phyloP scores from a whole-genome alignment of 1,140 invertebrate genomes.

The Yoshiicerus persimilis region DNA sequence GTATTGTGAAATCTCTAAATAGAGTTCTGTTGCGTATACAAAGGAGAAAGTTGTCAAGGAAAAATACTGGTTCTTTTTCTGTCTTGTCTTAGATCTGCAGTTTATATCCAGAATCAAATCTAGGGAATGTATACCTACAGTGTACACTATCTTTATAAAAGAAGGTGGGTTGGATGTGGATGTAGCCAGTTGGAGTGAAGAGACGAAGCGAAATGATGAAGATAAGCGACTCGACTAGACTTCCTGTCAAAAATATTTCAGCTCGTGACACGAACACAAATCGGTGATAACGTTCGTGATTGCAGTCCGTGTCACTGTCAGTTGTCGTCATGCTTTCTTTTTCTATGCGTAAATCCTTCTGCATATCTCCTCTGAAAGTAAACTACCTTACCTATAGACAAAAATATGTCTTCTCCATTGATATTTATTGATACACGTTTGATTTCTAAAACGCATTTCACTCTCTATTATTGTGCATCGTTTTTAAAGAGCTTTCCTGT shows the following conservation, averaged over 20 bases:
- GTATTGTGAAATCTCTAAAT: no score
- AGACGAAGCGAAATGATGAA: slow-evolving; percentile 7
- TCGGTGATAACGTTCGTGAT: not conserved
- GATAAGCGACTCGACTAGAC: slow-evolving; percentile 25
- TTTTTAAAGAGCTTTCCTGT: no score
- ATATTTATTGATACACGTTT: not conserved
- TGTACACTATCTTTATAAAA: not conserved
- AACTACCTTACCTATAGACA: not conserved
- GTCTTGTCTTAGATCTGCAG: not conserved
- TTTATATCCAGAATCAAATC: not conserved
- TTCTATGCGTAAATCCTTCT: not conserved
- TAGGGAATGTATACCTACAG: not conserved
- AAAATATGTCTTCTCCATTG: not conserved
- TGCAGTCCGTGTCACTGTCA: not conserved
- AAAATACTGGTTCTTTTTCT: no score
- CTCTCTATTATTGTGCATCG: not conserved
- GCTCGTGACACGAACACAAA: slow-evolving; percentile 6
- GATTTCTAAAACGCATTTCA: not conserved
- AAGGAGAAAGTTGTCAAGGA: no score
- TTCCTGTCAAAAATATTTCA: slow-evolving; percentile 26
- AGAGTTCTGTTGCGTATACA: no score
- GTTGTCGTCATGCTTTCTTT: not conserved
- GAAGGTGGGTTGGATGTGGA: not conserved
- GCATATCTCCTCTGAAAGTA: no score
- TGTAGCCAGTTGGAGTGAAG: not conserved